Conservation (phyloP, 2,113 vertebrate species). For the Callipepla squamata region DNA sequence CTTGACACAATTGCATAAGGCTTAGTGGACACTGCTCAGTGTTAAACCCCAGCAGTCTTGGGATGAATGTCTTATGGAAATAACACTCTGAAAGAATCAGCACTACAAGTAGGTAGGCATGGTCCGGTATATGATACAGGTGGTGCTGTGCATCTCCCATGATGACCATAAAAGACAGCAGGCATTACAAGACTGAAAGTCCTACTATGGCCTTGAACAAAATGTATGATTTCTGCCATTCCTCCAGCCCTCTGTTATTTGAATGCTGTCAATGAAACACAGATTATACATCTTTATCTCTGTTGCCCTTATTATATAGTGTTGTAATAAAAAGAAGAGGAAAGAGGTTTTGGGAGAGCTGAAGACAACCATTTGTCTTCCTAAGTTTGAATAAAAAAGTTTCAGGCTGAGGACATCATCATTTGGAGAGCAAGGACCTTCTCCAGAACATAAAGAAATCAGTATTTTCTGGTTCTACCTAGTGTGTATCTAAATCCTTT, state of each 20-base stretch:
- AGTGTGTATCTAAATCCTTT: not conserved
- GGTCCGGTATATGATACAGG: rapidly evolving
- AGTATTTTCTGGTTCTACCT: not conserved
- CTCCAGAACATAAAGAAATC: not conserved
- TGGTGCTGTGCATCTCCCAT: not conserved
- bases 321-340: not conserved
- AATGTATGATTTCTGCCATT: not conserved
- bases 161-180: not conserved
- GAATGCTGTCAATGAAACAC: not conserved
- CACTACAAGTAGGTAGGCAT: not conserved
- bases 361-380: not conserved
- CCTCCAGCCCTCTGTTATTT: not conserved
- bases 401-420: not conserved
- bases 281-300: not conserved
- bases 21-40: rapidly evolving
- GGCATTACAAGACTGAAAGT: not conserved
- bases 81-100: not conserved
- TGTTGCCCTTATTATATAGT: not conserved
- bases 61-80: not conserved
- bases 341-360: not conserved
- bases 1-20: not conserved
- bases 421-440: not conserved
- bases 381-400: not conserved
- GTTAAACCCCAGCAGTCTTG: not conserved
- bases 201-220: not conserved